phyloP scores from a whole-genome alignment of 2,797 vertebrate genomes.

The Sternarchorhynchus goeldii region DNA sequence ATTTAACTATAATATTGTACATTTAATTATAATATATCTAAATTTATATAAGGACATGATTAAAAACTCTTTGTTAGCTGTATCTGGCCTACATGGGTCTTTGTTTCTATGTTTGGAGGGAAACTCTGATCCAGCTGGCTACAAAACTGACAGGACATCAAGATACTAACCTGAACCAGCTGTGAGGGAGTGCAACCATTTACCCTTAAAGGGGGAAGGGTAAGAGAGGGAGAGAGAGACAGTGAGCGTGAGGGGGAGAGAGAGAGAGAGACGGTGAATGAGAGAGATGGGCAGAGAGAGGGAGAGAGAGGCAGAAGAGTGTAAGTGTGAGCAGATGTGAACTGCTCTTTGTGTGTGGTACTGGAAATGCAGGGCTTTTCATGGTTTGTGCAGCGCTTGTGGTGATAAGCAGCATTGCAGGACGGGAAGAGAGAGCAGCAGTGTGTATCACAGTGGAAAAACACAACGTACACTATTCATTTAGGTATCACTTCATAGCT shows the following conservation, averaged over 20 bases:
- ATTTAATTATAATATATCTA: too few relatives aligned
- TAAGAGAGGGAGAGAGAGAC: not conserved
- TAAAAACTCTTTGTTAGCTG: constrained; percentile 25
- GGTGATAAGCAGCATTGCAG: not conserved
- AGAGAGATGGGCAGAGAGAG: not conserved
- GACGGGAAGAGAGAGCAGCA: not conserved
- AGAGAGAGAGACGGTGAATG: too few relatives aligned
- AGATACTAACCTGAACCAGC: constrained; percentile 42
- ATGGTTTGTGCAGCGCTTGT: constrained; percentile 8
- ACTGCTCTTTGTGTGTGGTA: not conserved
- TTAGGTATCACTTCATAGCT: not conserved
- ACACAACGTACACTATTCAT: not conserved
- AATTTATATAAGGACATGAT: constrained; percentile 1
- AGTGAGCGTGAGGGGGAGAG: not conserved
- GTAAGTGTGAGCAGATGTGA: not conserved
- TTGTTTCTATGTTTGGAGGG: constrained; percentile 44
- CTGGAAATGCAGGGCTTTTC: not conserved
- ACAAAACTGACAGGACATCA: constrained; percentile 27
- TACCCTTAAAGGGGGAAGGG: not conserved
- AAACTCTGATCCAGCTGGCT: constrained; percentile 35
- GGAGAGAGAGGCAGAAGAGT: not conserved
- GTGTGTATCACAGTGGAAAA: not conserved
- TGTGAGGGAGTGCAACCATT: constrained; percentile 28
- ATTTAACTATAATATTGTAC: too few relatives aligned
- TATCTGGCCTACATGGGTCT: constrained; percentile 30